phyloP scores from a whole-genome alignment of 1,140 invertebrate genomes.

The Mya arenaria region DNA sequence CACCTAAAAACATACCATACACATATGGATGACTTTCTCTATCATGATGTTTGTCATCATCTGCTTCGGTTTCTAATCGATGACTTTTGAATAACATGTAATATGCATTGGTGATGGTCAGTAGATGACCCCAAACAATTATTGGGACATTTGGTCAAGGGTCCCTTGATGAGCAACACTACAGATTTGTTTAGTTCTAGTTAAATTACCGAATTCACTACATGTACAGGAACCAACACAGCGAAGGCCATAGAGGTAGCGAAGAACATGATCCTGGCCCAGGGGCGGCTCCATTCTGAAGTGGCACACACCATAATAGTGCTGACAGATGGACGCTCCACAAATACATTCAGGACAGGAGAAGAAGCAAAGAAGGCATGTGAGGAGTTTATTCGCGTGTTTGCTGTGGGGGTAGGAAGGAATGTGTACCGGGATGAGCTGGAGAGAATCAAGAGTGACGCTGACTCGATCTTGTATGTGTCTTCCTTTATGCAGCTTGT shows the following conservation, averaged over 20 bases:
- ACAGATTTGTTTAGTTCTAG: no score
- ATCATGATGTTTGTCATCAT: no score
- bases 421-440: not conserved
- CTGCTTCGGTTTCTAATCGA: no score
- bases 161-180: no score
- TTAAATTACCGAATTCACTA: no score
- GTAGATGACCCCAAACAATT: no score
- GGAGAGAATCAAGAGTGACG: not conserved
- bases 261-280: not conserved
- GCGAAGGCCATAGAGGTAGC: conserved; percentile 16
- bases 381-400: not conserved
- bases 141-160: no score
- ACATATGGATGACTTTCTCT: no score
- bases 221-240: conserved; percentile 19
- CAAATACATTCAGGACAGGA: not conserved
- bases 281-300: not conserved
- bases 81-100: no score
- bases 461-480: not conserved
- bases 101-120: no score
- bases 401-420: not conserved
- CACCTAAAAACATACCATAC: no score
- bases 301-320: not conserved
- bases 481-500: not conserved
- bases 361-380: conserved; percentile 18
- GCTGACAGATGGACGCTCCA: conserved; percentile 17